Evolutionary conservation across 2,113 vertebrate genomes (phyloP).

Genomic region (Rutilus rutilus): DNA sequence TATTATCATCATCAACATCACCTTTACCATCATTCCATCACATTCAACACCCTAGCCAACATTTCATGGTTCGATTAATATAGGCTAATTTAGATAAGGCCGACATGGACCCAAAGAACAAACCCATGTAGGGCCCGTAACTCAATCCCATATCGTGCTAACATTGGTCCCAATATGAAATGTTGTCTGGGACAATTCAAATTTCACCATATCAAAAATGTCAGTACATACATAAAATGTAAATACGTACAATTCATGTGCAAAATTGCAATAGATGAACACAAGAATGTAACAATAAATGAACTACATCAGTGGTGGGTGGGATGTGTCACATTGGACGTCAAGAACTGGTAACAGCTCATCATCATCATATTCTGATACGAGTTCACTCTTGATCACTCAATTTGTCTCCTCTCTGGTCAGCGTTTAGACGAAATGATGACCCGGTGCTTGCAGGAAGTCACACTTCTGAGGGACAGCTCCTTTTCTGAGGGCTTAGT

Average conservation of each 20-base stretch:
- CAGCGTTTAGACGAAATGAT: background rate
- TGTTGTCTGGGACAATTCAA: too few relatives aligned
- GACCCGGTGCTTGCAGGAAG: background rate
- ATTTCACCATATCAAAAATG: background rate
- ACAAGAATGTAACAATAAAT: background rate
- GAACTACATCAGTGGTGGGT: background rate
- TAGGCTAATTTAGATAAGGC: too few relatives aligned
- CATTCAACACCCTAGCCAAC: background rate
- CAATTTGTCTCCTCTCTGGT: background rate
- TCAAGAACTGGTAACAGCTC: background rate
- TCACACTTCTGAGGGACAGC: background rate
- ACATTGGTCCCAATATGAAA: too few relatives aligned
- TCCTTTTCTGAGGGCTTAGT: background rate
- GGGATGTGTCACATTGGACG: background rate
- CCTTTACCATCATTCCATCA: background rate
- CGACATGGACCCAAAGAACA: too few relatives aligned
- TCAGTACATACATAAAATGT: background rate
- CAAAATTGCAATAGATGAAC: conserved; percentile 7
- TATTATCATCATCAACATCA: too few relatives aligned
- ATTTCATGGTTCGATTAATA: too few relatives aligned
- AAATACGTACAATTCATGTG: background rate
- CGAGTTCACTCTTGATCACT: background rate
- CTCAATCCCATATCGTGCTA: too few relatives aligned
- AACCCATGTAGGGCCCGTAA: too few relatives aligned
- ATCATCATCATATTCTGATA: background rate